Percentiles rank a stretch among this genome's conserved stretches.
Evolutionary conservation across 35 echinoderm and acorn worm species (phyloP).

Genomic region (Apostichopus parvimensis): DNA sequence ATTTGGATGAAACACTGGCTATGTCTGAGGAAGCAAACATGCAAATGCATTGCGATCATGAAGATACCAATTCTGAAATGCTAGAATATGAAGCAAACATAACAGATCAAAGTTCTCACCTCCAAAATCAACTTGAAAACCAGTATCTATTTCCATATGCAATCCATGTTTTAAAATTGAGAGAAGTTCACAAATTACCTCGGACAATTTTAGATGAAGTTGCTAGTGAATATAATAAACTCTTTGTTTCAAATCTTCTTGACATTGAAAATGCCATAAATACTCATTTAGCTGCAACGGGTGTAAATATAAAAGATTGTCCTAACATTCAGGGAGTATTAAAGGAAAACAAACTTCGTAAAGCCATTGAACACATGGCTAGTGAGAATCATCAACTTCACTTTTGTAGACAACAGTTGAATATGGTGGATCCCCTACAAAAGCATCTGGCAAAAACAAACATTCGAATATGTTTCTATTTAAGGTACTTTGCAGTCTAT

Average conservation of each 20-base stretch:
- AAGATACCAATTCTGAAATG: not conserved
- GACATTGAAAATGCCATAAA: slow-evolving; percentile 21
- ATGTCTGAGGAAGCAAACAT: not conserved
- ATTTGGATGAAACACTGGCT: slow-evolving; percentile 1
- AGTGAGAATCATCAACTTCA: not conserved
- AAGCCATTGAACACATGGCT: not conserved
- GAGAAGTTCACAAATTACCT: not conserved
- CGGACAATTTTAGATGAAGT: slow-evolving; percentile 5
- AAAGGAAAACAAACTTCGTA: not conserved
- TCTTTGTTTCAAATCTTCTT: not conserved
- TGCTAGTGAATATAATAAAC: not conserved
- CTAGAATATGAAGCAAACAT: not conserved
- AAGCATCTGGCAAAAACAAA: not conserved
- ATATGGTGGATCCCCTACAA: not conserved
- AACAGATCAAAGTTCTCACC: not conserved
- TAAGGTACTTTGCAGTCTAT: not conserved
- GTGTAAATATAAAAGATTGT: not conserved
- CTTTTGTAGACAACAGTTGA: slow-evolving; percentile 5
- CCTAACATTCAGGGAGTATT: slow-evolving; percentile 14
- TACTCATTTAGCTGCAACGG: not conserved
- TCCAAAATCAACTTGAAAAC: not conserved
- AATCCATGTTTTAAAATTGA: not conserved
- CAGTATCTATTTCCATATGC: slow-evolving; percentile 1
- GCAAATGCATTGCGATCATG: not conserved
- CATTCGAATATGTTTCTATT: slow-evolving; percentile 9